Evolutionary conservation across 2,888 invertebrate species (phyloP).

Genomic region (Charanyca ferruginea): DNA sequence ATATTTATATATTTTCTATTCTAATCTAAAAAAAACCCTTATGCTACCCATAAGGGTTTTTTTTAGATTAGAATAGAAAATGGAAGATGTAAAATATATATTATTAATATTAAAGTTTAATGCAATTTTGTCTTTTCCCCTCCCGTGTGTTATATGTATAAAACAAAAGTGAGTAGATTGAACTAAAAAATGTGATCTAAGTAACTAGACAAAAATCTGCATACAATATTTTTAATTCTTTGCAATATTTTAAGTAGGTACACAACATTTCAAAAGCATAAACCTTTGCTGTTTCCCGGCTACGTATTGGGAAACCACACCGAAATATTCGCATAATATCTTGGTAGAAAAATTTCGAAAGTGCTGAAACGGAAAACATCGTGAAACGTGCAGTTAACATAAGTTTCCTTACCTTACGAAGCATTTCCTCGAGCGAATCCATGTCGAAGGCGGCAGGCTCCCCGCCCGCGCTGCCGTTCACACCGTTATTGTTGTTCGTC

Average conservation of each 20-base stretch:
- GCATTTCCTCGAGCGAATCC: slow-evolving; percentile 95
- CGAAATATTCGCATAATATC: slow-evolving; percentile 42
- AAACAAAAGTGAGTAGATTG: too few species aligned
- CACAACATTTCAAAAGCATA: slow-evolving; percentile 30
- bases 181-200: slow-evolving; percentile 10
- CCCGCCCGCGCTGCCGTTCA: slow-evolving; percentile 91
- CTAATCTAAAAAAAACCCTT: too few species aligned
- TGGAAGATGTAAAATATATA: too few species aligned
- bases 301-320: too few species aligned
- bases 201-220: slow-evolving; percentile 6
- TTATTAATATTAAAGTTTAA: too few species aligned
- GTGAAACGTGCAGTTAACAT: slow-evolving; percentile 51
- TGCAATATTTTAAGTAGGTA: slow-evolving; percentile 8
- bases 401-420: slow-evolving; percentile 92
- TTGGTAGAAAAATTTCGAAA: slow-evolving; percentile 41
- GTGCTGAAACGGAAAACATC: slow-evolving; percentile 52
- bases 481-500: slow-evolving; percentile 92
- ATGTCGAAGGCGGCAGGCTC: slow-evolving; percentile 93
- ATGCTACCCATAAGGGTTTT: too few species aligned
- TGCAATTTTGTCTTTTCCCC: too few species aligned
- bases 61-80: too few species aligned
- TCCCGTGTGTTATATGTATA: too few species aligned
- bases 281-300: slow-evolving; percentile 24
- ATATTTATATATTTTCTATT: too few species aligned
- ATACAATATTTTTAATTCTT: slow-evolving; percentile 6